phyloP scores from a whole-genome alignment of 2,888 invertebrate species.

The Ypsolopha sequella region DNA sequence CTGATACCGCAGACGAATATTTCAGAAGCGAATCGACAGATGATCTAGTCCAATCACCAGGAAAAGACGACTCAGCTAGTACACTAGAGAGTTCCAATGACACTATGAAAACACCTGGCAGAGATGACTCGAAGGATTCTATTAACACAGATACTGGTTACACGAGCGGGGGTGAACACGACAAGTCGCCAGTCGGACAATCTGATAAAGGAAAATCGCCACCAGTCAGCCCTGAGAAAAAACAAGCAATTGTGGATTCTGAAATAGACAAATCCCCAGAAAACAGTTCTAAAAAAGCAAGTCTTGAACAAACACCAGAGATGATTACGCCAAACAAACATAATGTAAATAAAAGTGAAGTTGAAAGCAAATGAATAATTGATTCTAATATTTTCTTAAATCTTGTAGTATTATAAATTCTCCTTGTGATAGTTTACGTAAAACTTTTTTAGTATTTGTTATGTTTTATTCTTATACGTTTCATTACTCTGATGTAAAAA shows the following conservation, averaged over 20 bases:
- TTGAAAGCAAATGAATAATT: not conserved
- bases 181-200: conserved; percentile 10
- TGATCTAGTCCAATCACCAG: conserved; percentile 11
- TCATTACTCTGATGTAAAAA: not conserved
- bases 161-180: conserved; percentile 19
- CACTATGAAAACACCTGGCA: conserved; percentile 25
- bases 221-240: not conserved
- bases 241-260: not conserved
- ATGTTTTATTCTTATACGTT: not conserved
- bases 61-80: conserved; percentile 21
- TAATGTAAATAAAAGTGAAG: not conserved
- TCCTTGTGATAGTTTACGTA: conserved; percentile 1
- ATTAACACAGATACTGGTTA: conserved; percentile 33
- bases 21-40: conserved; percentile 12
- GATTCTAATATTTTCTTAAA: not conserved
- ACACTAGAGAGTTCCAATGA: conserved; percentile 27
- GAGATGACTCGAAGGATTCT: conserved; percentile 36
- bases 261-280: not conserved
- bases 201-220: not conserved
- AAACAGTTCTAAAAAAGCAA: not conserved
- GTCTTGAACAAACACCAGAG: not conserved
- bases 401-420: not conserved
- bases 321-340: not conserved
- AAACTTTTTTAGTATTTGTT: not conserved
- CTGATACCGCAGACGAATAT: conserved; percentile 10